phyloP scores from a whole-genome alignment of 2,888 invertebrate species.

The Biston stratarius region DNA sequence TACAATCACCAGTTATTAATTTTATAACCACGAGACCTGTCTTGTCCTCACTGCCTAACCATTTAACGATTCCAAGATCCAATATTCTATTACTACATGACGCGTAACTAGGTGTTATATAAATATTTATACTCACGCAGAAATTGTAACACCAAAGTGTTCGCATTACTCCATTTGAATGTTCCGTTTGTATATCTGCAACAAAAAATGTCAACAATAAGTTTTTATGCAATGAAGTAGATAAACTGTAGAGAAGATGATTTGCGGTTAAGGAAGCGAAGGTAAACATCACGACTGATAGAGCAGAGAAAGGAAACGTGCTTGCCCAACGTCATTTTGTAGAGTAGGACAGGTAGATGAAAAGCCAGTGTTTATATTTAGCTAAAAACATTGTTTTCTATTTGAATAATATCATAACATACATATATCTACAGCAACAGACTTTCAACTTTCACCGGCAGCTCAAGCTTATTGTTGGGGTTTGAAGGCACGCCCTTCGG shows the following conservation, averaged over 20 bases:
- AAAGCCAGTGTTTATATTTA: no score
- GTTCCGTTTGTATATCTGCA: conserved; percentile 71
- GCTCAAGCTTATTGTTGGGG: no score
- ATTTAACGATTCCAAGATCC: conserved; percentile 6
- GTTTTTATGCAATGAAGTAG: not conserved
- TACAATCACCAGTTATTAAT: conserved; percentile 41
- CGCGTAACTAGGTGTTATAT: conserved; percentile 23
- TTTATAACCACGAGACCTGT: conserved; percentile 23
- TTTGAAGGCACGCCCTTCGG: no score
- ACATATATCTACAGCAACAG: no score
- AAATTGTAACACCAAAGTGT: conserved; percentile 68
- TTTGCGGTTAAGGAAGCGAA: no score
- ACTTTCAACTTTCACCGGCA: no score
- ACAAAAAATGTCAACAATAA: conserved; percentile 54
- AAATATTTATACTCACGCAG: conserved; percentile 68
- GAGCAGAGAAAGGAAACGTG: no score
- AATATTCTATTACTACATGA: conserved; percentile 4
- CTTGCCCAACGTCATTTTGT: no score
- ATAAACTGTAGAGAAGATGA: not conserved
- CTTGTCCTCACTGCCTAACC: conserved; percentile 13
- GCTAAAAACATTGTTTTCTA: no score
- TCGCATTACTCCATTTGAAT: conserved; percentile 79
- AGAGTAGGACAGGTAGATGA: no score
- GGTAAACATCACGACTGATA: no score
- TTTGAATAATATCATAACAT: no score